phyloP scores from a whole-genome alignment of 2,113 vertebrate species.

The Poecile atricapillus region DNA sequence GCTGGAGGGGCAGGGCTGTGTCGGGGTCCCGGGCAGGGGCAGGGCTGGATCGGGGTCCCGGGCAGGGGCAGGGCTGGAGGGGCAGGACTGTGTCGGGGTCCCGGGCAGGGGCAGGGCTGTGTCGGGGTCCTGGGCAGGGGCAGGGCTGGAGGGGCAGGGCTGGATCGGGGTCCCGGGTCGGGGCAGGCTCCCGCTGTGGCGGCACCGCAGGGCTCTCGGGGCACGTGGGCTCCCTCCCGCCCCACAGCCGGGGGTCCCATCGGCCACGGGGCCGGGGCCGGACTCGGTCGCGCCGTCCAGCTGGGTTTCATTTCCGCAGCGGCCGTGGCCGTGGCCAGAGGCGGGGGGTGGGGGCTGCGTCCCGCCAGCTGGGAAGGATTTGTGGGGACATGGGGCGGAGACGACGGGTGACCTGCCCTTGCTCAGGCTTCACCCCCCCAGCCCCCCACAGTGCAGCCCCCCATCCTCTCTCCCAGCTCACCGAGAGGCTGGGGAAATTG shows the following conservation, averaged over 20 bases:
- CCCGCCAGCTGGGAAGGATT: not conserved
- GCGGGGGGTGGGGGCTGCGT: not conserved
- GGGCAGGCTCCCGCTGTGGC: not conserved
- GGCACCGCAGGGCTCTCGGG: not conserved
- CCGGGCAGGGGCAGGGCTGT: too few relatives aligned
- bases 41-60: too few relatives aligned
- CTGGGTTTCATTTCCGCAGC: not conserved
- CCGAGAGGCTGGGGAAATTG: not conserved
- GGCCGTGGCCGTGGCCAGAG: not conserved
- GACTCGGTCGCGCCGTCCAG: not conserved
- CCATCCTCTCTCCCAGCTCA: not conserved
- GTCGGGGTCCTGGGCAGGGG: too few relatives aligned
- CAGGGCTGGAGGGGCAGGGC: too few relatives aligned
- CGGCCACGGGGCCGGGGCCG: not conserved
- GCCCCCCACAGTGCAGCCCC: not conserved
- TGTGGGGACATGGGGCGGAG: not conserved
- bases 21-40: too few relatives aligned
- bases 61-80: too few relatives aligned
- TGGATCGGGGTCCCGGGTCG: rapidly evolving
- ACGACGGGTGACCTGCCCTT: not conserved
- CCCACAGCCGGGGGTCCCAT: not conserved
- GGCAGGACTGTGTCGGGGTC: too few relatives aligned
- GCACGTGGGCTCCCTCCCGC: not conserved
- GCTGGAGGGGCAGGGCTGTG: too few relatives aligned
- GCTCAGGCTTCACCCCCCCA: not conserved